Conservation (phyloP, 2,113 vertebrate genomes). For the Amazona guildingii region DNA sequence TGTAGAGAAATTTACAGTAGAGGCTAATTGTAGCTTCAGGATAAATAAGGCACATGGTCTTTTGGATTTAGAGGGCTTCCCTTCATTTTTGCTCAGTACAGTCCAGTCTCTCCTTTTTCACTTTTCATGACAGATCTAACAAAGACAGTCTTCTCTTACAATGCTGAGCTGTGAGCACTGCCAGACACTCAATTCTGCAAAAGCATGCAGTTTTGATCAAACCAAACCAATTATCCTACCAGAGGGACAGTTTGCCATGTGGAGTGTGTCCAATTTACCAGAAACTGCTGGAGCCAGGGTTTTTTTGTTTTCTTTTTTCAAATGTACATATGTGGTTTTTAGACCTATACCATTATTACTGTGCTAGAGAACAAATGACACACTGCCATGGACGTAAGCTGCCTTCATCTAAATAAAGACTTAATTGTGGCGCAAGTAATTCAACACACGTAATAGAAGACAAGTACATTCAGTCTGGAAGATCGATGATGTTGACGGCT, state of each 20-base stretch:
- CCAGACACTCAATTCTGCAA: neutral
- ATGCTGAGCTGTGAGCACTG: neutral
- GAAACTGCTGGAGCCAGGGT: neutral
- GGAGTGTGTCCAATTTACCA: conserved; percentile 19
- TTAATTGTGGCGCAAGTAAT: conserved; percentile 17
- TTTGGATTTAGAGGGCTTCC: neutral
- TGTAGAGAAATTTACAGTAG: neutral
- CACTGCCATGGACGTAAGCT: neutral
- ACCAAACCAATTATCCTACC: conserved; percentile 44
- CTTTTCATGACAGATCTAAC: conserved; percentile 12
- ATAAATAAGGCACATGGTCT: neutral
- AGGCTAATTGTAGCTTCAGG: neutral
- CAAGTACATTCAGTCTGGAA: neutral
- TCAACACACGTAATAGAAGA: conserved; percentile 1
- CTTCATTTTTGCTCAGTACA: neutral
- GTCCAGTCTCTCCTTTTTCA: neutral
- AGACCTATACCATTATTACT: neutral
- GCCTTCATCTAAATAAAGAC: conserved; percentile 45
- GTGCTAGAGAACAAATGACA: conserved; percentile 17
- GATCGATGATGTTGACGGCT: conserved; percentile 33
- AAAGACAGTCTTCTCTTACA: conserved; percentile 29
- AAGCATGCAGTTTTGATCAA: conserved; percentile 32
- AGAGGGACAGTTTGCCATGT: conserved; percentile 2
- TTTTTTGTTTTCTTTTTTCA: neutral
- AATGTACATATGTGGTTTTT: neutral